Conservation (phyloP, 2,797 vertebrate genomes). For the Rhinogobio ventralis region DNA sequence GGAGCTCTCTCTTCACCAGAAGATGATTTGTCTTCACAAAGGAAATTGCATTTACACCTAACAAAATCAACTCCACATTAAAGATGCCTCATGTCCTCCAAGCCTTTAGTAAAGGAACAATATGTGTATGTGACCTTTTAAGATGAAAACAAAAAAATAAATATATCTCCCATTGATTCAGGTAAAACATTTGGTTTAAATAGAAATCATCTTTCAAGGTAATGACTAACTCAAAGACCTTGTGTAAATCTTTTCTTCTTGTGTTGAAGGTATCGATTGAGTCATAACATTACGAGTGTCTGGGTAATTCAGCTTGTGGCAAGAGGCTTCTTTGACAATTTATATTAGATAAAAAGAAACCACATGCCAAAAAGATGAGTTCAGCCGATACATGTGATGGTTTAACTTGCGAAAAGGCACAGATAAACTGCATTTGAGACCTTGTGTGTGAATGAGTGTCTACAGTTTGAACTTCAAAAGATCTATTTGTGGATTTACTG, state of each 20-base stretch:
- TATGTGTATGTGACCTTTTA: conserved; percentile 3
- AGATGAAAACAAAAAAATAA: background rate
- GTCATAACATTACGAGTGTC: background rate
- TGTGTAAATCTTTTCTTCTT: conserved; percentile 13
- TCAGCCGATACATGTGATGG: background rate
- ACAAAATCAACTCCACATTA: background rate
- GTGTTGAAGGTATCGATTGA: conserved; percentile 21
- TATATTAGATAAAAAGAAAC: background rate
- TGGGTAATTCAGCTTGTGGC: conserved; percentile 11
- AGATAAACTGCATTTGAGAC: background rate
- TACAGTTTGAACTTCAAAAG: conserved; percentile 7
- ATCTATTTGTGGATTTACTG: conserved; percentile 18
- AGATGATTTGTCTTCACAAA: background rate
- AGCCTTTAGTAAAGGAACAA: background rate
- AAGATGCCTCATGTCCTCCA: background rate
- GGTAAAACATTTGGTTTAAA: background rate
- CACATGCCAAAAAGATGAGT: conserved; percentile 22
- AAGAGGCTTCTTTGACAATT: conserved; percentile 8
- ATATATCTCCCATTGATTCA: background rate
- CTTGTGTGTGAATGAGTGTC: background rate
- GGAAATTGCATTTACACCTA: background rate
- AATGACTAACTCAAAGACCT: background rate
- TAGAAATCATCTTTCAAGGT: conserved; percentile 7
- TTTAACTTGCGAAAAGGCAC: background rate
- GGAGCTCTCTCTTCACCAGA: background rate